Conservation (phyloP, 1,140 invertebrate genomes). For the Eubasilissa regina region DNA sequence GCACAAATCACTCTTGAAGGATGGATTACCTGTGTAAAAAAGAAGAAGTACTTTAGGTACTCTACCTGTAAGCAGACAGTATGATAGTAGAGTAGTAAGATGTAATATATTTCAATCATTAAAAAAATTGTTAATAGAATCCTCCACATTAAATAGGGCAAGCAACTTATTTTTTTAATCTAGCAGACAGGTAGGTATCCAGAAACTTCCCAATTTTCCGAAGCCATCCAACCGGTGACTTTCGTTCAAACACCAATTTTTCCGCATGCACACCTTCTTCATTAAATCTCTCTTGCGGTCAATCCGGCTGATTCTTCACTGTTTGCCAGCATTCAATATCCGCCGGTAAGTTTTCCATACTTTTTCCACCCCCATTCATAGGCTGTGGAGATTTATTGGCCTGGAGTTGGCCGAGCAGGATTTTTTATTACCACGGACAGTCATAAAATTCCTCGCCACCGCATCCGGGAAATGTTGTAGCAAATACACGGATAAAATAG, state of each 20-base stretch:
- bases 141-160: too few relatives aligned
- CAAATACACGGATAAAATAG: neutral
- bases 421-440: constrained; percentile 34
- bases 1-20: too few relatives aligned
- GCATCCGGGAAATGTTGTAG: too few relatives aligned
- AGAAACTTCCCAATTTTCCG: too few relatives aligned
- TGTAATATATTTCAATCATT: too few relatives aligned
- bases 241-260: constrained; percentile 41
- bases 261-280: constrained; percentile 37
- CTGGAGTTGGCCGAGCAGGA: neutral
- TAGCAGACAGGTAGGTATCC: too few relatives aligned
- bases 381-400: constrained; percentile 28
- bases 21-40: too few relatives aligned
- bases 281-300: constrained; percentile 43
- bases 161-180: too few relatives aligned
- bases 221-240: neutral
- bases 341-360: constrained; percentile 48
- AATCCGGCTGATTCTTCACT: constrained; percentile 30
- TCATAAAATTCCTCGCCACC: constrained; percentile 24
- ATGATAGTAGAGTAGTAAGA: too few relatives aligned
- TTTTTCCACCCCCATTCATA: neutral
- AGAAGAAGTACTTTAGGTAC: too few relatives aligned
- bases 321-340: constrained; percentile 56
- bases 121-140: too few relatives aligned
- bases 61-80: too few relatives aligned